These are phyloP conservation scores for zebrafish (Danio rerio) DNA, from an alignment of 2,113 vertebrate genomes.

Conservation along the genomic window DNA sequence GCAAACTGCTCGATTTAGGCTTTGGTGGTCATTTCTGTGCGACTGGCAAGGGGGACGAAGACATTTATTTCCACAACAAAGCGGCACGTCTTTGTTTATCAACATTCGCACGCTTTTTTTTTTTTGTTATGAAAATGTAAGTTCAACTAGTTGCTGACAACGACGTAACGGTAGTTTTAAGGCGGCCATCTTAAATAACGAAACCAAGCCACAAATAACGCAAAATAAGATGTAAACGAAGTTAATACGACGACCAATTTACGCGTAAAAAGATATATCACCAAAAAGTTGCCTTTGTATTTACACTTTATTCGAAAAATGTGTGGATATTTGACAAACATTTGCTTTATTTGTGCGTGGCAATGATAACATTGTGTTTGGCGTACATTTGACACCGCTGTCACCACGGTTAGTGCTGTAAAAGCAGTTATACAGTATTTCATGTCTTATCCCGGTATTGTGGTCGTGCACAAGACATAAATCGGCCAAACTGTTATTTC, in stretches of 20 bases:
- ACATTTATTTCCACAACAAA: neutral
- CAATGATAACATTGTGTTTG: neutral
- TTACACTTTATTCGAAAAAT: neutral
- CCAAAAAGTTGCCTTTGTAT: neutral
- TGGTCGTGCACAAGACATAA: neutral
- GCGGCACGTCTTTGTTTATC: neutral
- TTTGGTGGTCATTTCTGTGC: too few relatives aligned
- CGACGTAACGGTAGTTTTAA: neutral
- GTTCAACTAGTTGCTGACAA: neutral
- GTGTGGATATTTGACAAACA: neutral
- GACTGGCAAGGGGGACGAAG: neutral
- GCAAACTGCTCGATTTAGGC: too few relatives aligned
- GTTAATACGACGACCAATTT: neutral
- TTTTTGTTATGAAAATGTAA: neutral
- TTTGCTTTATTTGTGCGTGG: neutral
- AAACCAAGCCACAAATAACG: neutral
- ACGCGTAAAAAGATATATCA: neutral
- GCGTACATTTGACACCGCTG: neutral
- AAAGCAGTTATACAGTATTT: constrained; percentile 1
- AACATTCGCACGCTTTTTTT: neutral
- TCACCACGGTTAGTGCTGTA: neutral
- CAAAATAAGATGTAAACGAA: neutral
- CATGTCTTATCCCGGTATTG: neutral
- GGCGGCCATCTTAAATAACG: neutral
- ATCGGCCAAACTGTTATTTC: constrained; percentile 8